These are phyloP conservation scores for Proteles cristata DNA, from an alignment of 2,113 vertebrate genomes.

Conservation along the genomic window DNA sequence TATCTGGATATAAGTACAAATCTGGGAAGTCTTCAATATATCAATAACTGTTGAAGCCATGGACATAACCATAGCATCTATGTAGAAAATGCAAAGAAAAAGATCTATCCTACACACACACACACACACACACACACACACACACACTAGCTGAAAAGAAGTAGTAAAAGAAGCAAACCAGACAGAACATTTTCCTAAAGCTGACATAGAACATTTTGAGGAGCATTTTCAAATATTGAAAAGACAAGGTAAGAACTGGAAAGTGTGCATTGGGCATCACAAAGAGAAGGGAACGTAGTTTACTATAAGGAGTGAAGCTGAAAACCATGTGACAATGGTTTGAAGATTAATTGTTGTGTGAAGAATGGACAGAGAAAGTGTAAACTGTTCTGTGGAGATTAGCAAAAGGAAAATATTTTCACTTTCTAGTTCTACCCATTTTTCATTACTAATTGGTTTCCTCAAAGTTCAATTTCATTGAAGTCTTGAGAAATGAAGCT, in stretches of 20 bases:
- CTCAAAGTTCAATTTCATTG: not conserved
- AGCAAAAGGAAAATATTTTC: not conserved
- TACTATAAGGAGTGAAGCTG: not conserved
- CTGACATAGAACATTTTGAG: not conserved
- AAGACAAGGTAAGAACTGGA: not conserved
- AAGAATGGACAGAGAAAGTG: not conserved
- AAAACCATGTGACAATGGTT: not conserved
- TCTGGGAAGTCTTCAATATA: not conserved
- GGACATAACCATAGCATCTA: not conserved
- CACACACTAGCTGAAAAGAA: not conserved
- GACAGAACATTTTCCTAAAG: not conserved
- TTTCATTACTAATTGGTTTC: not conserved
- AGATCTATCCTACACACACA: not conserved
- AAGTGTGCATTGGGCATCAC: not conserved
- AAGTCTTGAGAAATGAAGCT: not conserved
- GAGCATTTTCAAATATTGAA: not conserved
- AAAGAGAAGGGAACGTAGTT: not conserved
- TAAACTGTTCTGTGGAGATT: not conserved
- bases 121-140: not conserved
- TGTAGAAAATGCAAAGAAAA: not conserved
- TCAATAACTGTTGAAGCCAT: not conserved
- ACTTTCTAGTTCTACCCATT: not conserved
- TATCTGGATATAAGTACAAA: not conserved
- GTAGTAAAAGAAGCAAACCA: not conserved
- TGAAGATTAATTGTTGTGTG: not conserved